A percentile compares a stretch with the other conserved stretches of the same genome.
Evolutionary conservation across 2,113 vertebrate species (phyloP).

Genomic region (Gallinago undulata): DNA sequence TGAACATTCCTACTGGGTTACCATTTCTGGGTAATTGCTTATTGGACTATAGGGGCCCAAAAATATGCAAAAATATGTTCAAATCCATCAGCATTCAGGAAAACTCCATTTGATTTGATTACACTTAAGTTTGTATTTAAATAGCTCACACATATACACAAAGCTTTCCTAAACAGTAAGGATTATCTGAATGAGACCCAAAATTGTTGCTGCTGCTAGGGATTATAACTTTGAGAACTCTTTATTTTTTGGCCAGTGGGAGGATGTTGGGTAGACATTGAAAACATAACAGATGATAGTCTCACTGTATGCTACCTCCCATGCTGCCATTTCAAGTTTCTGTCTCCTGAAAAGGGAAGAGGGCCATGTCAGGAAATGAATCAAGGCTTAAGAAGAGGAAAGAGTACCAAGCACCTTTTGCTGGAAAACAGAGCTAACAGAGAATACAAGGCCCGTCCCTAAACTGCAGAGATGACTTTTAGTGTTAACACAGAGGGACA

Average conservation of each 20-base stretch:
- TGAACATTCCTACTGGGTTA: not conserved
- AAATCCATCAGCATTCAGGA: not conserved
- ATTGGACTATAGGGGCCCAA: not conserved
- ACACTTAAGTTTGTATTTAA: not conserved
- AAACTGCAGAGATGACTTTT: not conserved
- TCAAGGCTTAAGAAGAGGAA: not conserved
- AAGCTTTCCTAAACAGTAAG: not conserved
- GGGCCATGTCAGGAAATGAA: not conserved
- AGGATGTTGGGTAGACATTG: not conserved
- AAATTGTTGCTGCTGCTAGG: not conserved
- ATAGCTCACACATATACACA: not conserved
- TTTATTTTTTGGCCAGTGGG: not conserved
- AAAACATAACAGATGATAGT: not conserved
- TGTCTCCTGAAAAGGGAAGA: not conserved
- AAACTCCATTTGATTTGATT: not conserved
- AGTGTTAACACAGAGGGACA: accelerated
- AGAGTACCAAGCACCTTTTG: not conserved
- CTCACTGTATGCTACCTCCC: not conserved
- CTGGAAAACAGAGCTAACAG: not conserved
- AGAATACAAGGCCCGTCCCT: not conserved
- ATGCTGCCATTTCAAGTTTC: not conserved
- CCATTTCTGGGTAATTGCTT: not conserved
- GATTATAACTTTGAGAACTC: not conserved
- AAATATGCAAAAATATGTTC: not conserved
- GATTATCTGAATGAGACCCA: not conserved